These are phyloP conservation scores for Thunnus thynnus DNA, from an alignment of 2,113 vertebrate species.

Conservation along the genomic window DNA sequence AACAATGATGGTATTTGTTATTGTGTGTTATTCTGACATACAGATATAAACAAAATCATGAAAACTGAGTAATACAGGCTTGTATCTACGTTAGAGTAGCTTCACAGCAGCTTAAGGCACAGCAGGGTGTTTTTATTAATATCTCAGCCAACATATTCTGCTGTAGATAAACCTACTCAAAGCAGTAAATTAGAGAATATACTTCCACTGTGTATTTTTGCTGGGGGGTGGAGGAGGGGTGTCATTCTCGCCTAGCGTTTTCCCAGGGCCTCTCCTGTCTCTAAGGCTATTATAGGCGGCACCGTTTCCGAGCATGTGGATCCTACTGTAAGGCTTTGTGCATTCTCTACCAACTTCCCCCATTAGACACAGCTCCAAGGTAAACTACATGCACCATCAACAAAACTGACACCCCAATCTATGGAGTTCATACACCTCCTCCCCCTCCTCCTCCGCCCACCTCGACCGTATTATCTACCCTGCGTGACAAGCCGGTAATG, in stretches of 20 bases:
- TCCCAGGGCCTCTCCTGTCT: constrained; percentile 25
- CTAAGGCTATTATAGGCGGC: constrained; percentile 47
- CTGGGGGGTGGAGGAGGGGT: background rate
- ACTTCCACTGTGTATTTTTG: constrained; percentile 6
- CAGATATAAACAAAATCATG: background rate
- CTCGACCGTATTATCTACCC: constrained; percentile 94
- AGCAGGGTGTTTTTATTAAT: constrained; percentile 46
- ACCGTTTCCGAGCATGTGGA: constrained; percentile 15
- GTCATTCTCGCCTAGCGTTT: constrained; percentile 7
- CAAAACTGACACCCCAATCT: constrained; percentile 97
- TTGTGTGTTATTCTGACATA: background rate
- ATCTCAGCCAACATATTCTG: background rate
- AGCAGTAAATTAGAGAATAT: constrained; percentile 76
- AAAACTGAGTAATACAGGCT: background rate
- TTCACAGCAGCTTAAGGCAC: constrained; percentile 13
- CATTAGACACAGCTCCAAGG: constrained; percentile 95
- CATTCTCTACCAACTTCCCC: constrained; percentile 94
- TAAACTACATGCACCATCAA: constrained; percentile 99
- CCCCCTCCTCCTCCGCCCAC: constrained; percentile 60
- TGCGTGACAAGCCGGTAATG: constrained; percentile 98
- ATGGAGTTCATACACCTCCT: constrained; percentile 91
- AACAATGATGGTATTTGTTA: background rate
- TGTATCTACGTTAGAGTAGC: background rate
- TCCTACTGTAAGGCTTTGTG: constrained; percentile 73
- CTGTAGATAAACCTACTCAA: background rate